Evolutionary conservation across 2,113 vertebrate species (phyloP).

Genomic region (Arvicanthis niloticus): DNA sequence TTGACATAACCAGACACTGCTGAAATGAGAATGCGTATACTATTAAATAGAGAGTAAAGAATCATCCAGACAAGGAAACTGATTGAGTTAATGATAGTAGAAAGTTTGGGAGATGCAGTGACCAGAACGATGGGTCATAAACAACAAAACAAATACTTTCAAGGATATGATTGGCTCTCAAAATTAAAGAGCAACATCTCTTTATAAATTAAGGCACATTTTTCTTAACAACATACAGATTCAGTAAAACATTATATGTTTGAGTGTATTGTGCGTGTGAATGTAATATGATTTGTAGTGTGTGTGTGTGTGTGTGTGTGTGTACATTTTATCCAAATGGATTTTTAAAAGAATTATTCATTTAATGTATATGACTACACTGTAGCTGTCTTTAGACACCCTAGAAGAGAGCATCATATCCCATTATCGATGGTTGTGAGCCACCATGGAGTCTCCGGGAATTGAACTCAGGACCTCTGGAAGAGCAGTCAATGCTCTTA

Average conservation of each 20-base stretch:
- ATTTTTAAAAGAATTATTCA: no score
- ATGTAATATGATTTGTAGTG: neutral
- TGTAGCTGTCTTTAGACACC: no score
- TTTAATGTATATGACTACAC: no score
- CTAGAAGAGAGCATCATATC: no score
- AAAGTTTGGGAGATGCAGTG: neutral
- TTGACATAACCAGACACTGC: slow-evolving; percentile 28
- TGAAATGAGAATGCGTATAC: slow-evolving; percentile 25
- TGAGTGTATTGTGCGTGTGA: neutral
- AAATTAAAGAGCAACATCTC: neutral
- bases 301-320: neutral
- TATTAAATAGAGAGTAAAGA: neutral
- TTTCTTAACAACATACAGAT: neutral
- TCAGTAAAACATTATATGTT: slow-evolving; percentile 8
- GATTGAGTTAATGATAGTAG: neutral
- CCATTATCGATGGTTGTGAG: no score
- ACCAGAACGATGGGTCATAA: neutral
- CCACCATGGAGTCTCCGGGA: no score
- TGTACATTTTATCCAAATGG: neutral
- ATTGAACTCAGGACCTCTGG: no score
- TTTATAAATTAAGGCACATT: neutral
- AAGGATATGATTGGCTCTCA: neutral
- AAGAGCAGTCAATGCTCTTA: no score
- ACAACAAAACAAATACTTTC: neutral
- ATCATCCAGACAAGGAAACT: neutral